phyloP scores from a whole-genome alignment of 1,140 invertebrate species.

The Macrocentrus cingulum region DNA sequence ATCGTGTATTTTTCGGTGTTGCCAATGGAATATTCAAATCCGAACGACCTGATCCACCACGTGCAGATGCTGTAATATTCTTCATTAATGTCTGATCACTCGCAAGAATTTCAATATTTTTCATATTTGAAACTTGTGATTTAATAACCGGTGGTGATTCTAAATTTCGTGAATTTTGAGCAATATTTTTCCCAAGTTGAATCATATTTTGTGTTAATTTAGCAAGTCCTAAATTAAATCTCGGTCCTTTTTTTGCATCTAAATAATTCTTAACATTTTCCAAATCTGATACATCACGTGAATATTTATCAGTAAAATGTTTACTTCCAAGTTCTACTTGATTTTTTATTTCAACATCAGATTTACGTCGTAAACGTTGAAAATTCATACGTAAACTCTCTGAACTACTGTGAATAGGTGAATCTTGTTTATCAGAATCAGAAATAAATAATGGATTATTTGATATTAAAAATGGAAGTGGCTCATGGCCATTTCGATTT shows the following conservation, averaged over 20 bases:
- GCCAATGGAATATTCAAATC: constrained; percentile 30
- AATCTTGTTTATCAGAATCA: constrained; percentile 44
- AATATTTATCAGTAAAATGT: constrained; percentile 49
- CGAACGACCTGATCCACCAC: constrained; percentile 36
- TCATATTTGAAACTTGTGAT: constrained; percentile 28
- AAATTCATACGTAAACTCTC: constrained; percentile 47
- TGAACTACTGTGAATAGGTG: constrained; percentile 43
- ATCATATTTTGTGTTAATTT: constrained; percentile 51
- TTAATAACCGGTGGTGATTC: constrained; percentile 29
- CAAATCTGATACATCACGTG: constrained; percentile 46
- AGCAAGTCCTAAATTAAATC: constrained; percentile 43
- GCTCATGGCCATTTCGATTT: constrained; percentile 47
- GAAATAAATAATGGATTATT: constrained; percentile 51
- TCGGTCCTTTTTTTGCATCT: constrained; percentile 49
- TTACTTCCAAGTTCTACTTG: constrained; percentile 44
- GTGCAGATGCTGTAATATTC: too few relatives aligned
- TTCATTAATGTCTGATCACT: background rate
- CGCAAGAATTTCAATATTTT: constrained; percentile 34
- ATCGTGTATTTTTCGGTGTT: constrained; percentile 23
- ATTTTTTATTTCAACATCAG: constrained; percentile 44
- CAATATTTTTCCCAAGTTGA: constrained; percentile 47
- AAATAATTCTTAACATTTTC: constrained; percentile 55
- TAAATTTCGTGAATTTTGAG: constrained; percentile 42
- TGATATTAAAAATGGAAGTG: constrained; percentile 51
- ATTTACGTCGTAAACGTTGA: constrained; percentile 43